Evolutionary conservation across 35 echinoderm and acorn worm genomes (phyloP).

Genomic region (Lytechinus pictus): DNA sequence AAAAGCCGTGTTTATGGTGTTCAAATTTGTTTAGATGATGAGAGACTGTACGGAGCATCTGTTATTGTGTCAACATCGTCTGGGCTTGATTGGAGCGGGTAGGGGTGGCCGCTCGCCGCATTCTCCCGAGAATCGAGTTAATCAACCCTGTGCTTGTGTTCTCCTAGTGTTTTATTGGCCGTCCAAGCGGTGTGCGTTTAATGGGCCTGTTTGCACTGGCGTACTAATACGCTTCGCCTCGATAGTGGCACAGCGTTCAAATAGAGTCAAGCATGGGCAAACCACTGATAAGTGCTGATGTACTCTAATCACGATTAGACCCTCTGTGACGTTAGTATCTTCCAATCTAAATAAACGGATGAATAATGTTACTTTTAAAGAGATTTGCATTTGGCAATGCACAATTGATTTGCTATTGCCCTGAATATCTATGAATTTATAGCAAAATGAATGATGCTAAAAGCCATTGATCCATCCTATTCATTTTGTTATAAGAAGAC

Average conservation of each 20-base stretch:
- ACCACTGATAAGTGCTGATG: neutral
- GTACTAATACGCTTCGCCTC: neutral
- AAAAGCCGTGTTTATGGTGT: neutral
- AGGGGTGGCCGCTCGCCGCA: neutral
- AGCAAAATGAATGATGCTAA: too few species aligned
- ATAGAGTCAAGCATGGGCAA: neutral
- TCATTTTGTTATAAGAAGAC: too few species aligned
- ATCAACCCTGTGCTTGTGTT: neutral
- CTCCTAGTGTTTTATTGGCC: neutral
- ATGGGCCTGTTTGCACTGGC: neutral
- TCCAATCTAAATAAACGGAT: neutral
- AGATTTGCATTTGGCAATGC: too few species aligned
- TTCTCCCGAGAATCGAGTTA: conserved; percentile 6
- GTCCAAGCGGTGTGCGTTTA: neutral
- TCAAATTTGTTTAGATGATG: conserved; percentile 34
- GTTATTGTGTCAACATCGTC: neutral
- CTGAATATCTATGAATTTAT: too few species aligned
- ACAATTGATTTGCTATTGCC: too few species aligned
- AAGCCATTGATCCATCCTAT: too few species aligned
- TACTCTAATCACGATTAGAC: neutral
- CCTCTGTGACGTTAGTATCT: neutral
- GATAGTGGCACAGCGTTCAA: neutral
- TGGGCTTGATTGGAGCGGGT: neutral
- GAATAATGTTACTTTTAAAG: too few species aligned
- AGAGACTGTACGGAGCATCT: conserved; percentile 21